phyloP scores from a whole-genome alignment of 2,113 vertebrate genomes.

The Oceanites oceanicus region DNA sequence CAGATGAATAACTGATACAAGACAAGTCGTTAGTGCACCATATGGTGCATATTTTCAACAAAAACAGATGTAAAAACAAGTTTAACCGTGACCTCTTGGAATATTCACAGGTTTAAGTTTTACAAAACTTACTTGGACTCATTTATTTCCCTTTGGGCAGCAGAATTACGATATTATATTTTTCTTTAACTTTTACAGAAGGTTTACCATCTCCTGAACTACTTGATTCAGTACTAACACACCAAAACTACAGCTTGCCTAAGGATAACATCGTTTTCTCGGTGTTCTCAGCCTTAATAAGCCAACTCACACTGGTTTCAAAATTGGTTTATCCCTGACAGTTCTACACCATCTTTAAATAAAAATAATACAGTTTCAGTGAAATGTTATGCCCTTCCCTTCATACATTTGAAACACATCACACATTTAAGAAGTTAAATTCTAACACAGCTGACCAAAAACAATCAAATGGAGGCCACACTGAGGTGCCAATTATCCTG shows the following conservation, averaged over 20 bases:
- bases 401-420: neutral
- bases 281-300: neutral
- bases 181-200: neutral
- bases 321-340: neutral
- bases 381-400: neutral
- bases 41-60: neutral
- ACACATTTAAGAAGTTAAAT: neutral
- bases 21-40: neutral
- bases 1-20: neutral
- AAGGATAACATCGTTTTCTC: neutral
- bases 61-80: neutral
- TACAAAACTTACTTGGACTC: neutral
- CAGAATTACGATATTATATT: neutral
- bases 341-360: neutral
- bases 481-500: neutral
- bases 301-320: neutral
- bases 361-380: neutral
- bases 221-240: neutral
- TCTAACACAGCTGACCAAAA: neutral
- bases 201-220: neutral
- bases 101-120: neutral
- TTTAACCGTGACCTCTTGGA: neutral
- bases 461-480: neutral
- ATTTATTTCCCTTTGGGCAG: neutral
- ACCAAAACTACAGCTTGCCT: neutral